Evolutionary conservation across 2,797 vertebrate species (phyloP), one percentile per base, ranked within the genome.

Genomic region (Sus cebifrons): DNA sequence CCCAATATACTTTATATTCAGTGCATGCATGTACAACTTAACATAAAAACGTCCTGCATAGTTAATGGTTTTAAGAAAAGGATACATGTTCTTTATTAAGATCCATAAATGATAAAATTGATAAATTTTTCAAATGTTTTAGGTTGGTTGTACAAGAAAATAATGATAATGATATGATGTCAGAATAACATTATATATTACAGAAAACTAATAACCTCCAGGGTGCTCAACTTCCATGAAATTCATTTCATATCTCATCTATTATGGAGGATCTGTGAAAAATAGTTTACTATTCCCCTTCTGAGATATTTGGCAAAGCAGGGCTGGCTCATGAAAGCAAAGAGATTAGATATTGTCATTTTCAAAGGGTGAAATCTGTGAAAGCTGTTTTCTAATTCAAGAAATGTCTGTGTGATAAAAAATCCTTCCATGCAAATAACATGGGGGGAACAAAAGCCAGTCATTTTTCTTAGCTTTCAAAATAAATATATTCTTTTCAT

Each of bases 121-220:
- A 75, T 92, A 81, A 89, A 32, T 93, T 97, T 98, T 97, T 86
- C 94, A 97, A 93, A 94, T 91, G 96, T 95, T 97, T 98, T 94
- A 96, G 91, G 86, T 93, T 97, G 92, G 62, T 27, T 98, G 94
- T 83, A 95, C 92, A 96, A 94, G 71, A 95, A 98, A 98, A 98
- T 97, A 94, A 96, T 71, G 89, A 78, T 95, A 95, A 96, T 91
- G 82, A 90, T 91, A 94, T 92, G 77, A 96, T 96, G 87, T 96
- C 96, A 97, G 95, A 95, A 94, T 93, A 97, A n/a, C 23, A 27
- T 86, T 3, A 18, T 88, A 68, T 96, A 97, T 89, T 93, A 40
- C 64, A 87, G 93, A 79, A 98, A 98, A 82, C 62, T 95, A 91
- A 97, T 94, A 97, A 95, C 95, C 84, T 97, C 89, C 86, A 81